These are phyloP conservation scores for Nyctereutes procyonoides DNA, from an alignment of 2,113 vertebrate species.

Conservation along the genomic window DNA sequence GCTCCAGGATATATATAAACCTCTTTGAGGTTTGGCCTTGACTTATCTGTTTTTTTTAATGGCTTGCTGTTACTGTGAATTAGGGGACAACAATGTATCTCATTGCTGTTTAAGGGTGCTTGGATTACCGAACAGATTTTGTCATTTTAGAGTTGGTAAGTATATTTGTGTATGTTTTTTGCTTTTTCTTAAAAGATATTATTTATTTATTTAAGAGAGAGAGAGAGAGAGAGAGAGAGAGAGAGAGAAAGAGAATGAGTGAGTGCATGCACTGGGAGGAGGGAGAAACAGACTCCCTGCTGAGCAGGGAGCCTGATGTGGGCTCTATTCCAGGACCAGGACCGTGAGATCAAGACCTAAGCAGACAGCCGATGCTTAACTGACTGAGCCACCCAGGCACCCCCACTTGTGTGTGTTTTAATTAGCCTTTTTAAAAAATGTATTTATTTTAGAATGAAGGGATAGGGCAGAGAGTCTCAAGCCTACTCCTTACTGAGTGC, in stretches of 20 bases:
- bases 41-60: background rate
- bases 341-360: background rate
- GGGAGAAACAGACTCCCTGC: background rate
- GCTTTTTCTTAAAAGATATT: background rate
- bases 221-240: background rate
- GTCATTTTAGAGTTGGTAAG: background rate
- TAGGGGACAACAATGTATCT: background rate
- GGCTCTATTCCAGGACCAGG: background rate
- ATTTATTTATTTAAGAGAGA: background rate
- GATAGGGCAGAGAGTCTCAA: background rate
- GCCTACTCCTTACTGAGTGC: background rate
- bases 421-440: background rate
- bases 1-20: background rate
- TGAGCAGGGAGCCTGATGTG: background rate
- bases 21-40: background rate
- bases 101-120: background rate
- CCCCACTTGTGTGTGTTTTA: background rate
- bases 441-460: background rate
- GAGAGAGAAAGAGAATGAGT: background rate
- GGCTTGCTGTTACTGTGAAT: conserved; percentile 20
- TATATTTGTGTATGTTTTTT: background rate
- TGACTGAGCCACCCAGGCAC: background rate
- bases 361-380: background rate
- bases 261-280: background rate
- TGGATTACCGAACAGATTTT: background rate